Evolutionary conservation across 1,140 invertebrate species (phyloP).

Genomic region (Augochlora pura): DNA sequence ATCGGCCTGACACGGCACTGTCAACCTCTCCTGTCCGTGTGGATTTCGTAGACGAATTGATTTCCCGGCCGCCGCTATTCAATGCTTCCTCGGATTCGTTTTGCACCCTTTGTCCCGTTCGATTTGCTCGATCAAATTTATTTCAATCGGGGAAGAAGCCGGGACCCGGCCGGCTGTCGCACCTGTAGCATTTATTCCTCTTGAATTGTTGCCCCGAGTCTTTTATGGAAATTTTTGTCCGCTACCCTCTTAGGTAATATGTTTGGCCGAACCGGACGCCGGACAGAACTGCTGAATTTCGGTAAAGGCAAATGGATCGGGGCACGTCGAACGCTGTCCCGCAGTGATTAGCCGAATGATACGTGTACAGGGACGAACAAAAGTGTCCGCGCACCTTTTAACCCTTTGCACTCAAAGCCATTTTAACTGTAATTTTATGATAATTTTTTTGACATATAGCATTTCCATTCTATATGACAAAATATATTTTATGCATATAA

Average conservation of each 20-base stretch:
- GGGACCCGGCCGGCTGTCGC: background rate
- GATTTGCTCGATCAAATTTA: constrained; percentile 15
- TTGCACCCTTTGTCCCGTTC: constrained; percentile 7
- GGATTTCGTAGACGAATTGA: constrained; percentile 9
- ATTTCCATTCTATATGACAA: no score
- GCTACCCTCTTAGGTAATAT: background rate
- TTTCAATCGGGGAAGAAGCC: background rate
- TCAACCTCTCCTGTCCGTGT: background rate
- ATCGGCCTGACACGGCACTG: background rate
- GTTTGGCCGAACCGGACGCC: background rate
- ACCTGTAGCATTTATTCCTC: constrained; percentile 11
- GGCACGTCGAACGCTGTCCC: background rate
- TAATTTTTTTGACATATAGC: no score
- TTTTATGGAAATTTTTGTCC: background rate
- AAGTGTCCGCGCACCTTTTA: no score
- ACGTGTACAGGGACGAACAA: no score
- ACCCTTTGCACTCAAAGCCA: no score
- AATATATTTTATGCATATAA: no score
- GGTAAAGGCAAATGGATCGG: no score
- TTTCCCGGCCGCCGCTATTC: background rate
- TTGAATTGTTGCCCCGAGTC: background rate
- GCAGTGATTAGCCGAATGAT: background rate
- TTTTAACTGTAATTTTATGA: no score
- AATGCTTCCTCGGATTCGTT: constrained; percentile 5
- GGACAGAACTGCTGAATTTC: background rate